Base-by-base conservation (phyloP, 53 echinoderm and acorn worm species). In the Stichopus horrens region DNA sequence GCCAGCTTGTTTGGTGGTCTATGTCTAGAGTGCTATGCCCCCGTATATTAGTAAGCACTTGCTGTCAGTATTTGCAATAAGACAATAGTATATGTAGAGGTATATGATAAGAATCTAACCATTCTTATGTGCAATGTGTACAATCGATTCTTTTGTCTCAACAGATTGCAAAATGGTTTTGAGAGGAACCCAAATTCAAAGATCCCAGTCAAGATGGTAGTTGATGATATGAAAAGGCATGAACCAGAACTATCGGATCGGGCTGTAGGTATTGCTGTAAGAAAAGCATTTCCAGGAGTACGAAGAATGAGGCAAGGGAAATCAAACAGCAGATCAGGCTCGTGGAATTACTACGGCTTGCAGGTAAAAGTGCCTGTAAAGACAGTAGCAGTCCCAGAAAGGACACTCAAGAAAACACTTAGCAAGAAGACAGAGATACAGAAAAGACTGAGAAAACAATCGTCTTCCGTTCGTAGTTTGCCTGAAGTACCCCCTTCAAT, bases 181-280 rank as follows among this genome's bases (percentile, higher is more conserved):
- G 66, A 65, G 66, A 14, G 14, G 14, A 65, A 65, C 14, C 66
- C 66, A 65, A 65, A 9, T 9, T 9, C 66, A 65, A 65, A 14
- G 14, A 9, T 65, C 14, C 66, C 66, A 9, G 66, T 65, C 66
- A 65, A 65, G 14, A 14, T 14, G 14, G 9, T 14, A 14, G 9
- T 65, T 9, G 66, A 65, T 9, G 66, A 9, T 65, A 14, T 65
- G 9, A 65, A 65, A 65, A 65, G 66, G 9, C 9, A 9, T 14
- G 9, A 65, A 14, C 14, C 66, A 9, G 9, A 9, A 9, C 14
- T 65, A 14, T 9, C 66, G 66, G 14, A 65, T 65, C 21, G 23
- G 51, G 77, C 77, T 23, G 11, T 77, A 13, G 77, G 77, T 21
- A 52, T 77, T 77, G 77, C 77, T 77, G 13, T 77, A 9, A n/a